Percentiles rank a stretch among this genome's conserved stretches.
Conservation (phyloP, 2,888 invertebrate species). For the Branchipolynoe longqiensis region DNA sequence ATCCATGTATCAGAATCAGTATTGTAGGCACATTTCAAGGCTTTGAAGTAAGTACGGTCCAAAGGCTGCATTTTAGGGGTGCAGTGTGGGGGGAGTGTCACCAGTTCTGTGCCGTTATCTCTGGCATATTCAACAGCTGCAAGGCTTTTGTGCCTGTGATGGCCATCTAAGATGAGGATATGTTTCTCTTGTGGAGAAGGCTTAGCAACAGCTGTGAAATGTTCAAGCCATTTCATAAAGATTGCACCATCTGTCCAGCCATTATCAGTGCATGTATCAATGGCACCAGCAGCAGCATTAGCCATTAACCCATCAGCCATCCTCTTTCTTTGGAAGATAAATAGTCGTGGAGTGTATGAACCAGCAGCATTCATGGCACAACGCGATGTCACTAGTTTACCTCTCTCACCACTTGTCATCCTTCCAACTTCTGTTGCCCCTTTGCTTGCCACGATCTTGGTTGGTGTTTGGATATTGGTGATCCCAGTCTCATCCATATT, state of each 20-base stretch:
- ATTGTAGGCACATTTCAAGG: conserved; percentile 69
- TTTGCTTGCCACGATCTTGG: conserved; percentile 63
- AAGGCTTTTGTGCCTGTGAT: conserved; percentile 73
- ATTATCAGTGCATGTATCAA: conserved; percentile 71
- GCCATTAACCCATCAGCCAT: conserved; percentile 73
- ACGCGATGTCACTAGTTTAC: conserved; percentile 64
- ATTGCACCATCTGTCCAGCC: conserved; percentile 73
- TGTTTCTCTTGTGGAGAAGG: conserved; percentile 70
- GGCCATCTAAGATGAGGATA: conserved; percentile 79
- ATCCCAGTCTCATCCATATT: conserved; percentile 67
- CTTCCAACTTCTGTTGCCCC: conserved; percentile 50
- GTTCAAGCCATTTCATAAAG: conserved; percentile 74
- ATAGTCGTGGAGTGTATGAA: conserved; percentile 68
- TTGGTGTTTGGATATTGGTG: conserved; percentile 64
- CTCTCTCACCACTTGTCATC: conserved; percentile 66
- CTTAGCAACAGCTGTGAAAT: conserved; percentile 78
- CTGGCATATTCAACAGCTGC: conserved; percentile 75
- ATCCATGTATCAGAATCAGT: conserved; percentile 67
- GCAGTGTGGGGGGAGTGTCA: conserved; percentile 79
- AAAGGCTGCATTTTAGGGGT: conserved; percentile 75
- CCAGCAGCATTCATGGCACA: conserved; percentile 68
- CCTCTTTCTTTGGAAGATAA: conserved; percentile 73
- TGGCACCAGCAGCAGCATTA: conserved; percentile 74
- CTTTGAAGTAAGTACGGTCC: conserved; percentile 69
- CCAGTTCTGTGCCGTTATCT: conserved; percentile 73